phyloP scores from a whole-genome alignment of 2,888 invertebrate species.

The Hirtodrosophila cameraria region DNA sequence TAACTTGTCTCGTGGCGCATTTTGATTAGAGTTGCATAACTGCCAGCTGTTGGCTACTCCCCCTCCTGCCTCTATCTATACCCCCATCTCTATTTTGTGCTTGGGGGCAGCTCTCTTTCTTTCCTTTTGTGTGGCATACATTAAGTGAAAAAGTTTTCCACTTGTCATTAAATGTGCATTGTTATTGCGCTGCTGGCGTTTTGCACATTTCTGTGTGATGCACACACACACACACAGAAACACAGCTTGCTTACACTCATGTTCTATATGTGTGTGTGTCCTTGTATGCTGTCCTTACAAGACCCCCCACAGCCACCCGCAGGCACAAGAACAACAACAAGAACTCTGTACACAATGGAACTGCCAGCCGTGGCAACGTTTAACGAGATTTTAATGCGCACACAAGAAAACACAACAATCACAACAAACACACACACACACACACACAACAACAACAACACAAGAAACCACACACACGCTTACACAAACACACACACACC shows the following conservation, averaged over 20 bases:
- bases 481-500: conserved; percentile 26
- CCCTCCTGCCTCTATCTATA: background rate
- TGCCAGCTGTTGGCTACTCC: conserved; percentile 1
- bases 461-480: conserved; percentile 11
- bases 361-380: conserved; percentile 67
- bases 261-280: conserved; percentile 10
- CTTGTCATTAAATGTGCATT: conserved; percentile 80
- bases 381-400: conserved; percentile 73
- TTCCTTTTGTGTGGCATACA: conserved; percentile 65
- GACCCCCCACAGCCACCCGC: conserved; percentile 10
- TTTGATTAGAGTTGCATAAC: conserved; percentile 72
- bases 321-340: conserved; percentile 26
- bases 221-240: conserved; percentile 24
- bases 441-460: conserved; percentile 5
- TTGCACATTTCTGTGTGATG: conserved; percentile 48
- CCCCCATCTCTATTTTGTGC: conserved; percentile 10
- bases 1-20: conserved; percentile 50
- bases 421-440: conserved; percentile 10
- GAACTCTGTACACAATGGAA: conserved; percentile 46
- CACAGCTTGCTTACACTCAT: no score
- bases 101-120: conserved; percentile 7
- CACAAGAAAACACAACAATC: conserved; percentile 29
- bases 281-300: conserved; percentile 29
- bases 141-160: conserved; percentile 78
- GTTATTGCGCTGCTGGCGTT: conserved; percentile 65